Conservation (phyloP, 2,888 invertebrate species). For the Bombylius major region DNA sequence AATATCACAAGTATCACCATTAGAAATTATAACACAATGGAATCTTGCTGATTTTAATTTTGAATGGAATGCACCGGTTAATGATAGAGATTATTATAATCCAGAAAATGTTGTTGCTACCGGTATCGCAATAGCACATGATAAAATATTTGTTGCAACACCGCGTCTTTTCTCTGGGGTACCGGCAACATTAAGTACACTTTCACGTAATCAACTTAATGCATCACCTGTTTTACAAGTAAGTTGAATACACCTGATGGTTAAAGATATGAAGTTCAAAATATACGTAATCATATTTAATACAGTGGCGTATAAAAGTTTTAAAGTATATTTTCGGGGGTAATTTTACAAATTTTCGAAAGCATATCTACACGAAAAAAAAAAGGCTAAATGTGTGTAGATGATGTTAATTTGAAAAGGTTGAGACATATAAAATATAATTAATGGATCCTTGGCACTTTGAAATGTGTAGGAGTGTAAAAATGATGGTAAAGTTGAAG, state of each 20-base stretch:
- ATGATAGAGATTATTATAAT: constrained; percentile 38
- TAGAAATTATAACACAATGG: constrained; percentile 50
- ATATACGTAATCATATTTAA: background rate
- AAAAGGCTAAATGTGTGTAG: too few species aligned
- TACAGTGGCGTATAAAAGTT: background rate
- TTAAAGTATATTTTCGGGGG: too few species aligned
- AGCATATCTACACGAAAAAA: too few species aligned
- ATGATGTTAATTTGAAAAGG: too few species aligned
- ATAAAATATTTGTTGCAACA: constrained; percentile 60
- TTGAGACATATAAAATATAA: too few species aligned
- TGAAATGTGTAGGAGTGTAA: too few species aligned
- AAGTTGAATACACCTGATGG: constrained; percentile 10
- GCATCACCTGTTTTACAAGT: constrained; percentile 59
- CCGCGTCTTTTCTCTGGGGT: constrained; percentile 64
- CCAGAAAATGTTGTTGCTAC: constrained; percentile 66
- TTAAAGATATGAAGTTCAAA: background rate
- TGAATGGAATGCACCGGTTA: constrained; percentile 45
- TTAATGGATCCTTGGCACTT: too few species aligned
- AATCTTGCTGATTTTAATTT: constrained; percentile 53
- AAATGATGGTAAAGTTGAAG: too few species aligned
- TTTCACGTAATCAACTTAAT: constrained; percentile 51
- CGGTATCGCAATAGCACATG: constrained; percentile 58
- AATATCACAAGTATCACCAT: background rate
- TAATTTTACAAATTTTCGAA: too few species aligned
- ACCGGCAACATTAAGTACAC: constrained; percentile 58